Conservation (phyloP, 2,113 vertebrate genomes). For the Ptychochromis oligacanthus region DNA sequence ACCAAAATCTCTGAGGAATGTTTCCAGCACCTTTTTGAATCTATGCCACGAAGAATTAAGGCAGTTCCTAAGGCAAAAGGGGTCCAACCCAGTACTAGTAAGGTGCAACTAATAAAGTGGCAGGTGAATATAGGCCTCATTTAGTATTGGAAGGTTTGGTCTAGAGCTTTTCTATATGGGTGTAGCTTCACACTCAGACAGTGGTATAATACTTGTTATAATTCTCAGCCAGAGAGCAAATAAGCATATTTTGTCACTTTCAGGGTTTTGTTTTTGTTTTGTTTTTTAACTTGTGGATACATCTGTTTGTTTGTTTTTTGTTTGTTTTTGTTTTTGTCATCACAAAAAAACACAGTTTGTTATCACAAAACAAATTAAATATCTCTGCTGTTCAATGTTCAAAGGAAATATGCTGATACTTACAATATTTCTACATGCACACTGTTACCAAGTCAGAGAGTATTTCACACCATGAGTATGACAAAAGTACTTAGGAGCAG, state of each 20-base stretch:
- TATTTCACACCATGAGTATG: not conserved
- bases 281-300: not conserved
- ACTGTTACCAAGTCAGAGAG: not conserved
- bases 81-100: too few relatives aligned
- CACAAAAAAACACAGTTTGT: not conserved
- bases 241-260: not conserved
- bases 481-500: not conserved
- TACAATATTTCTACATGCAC: not conserved
- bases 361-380: not conserved
- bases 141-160: not conserved
- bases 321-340: not conserved
- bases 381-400: not conserved
- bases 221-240: not conserved
- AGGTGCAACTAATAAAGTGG: not conserved
- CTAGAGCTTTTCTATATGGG: not conserved
- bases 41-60: not conserved
- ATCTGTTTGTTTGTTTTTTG: not conserved
- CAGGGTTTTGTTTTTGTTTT: accelerated
- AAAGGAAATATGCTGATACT: not conserved
- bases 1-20: not conserved
- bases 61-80: not conserved
- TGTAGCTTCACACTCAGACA: not conserved
- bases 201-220: not conserved
- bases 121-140: not conserved
- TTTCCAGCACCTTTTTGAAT: not conserved